Percentiles rank a stretch among this genome's conserved stretches.
These are phyloP conservation scores for Caenorhabditis latens DNA, from an alignment of 1,140 invertebrate species.

Conservation along the genomic window DNA sequence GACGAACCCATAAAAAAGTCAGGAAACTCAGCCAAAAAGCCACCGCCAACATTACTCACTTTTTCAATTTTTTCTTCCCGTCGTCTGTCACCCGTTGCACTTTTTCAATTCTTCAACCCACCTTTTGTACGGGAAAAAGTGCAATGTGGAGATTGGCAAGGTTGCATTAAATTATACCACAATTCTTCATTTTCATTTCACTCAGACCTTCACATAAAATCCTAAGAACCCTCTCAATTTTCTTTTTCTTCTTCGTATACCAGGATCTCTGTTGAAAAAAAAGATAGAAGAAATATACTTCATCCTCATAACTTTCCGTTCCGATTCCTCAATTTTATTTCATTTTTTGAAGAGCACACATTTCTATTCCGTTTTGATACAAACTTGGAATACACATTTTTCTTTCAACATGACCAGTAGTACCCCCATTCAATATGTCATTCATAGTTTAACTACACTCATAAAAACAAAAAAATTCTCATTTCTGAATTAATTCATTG, in stretches of 20 bases:
- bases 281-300: neutral
- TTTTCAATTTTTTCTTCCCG: neutral
- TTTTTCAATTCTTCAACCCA: conserved; percentile 24
- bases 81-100: neutral
- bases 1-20: conserved; percentile 52
- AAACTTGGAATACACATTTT: neutral
- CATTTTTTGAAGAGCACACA: neutral
- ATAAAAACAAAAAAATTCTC: conserved; percentile 17
- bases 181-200: neutral
- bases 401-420: neutral
- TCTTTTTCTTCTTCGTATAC: neutral
- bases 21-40: conserved; percentile 4
- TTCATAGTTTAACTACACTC: conserved; percentile 33
- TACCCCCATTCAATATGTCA: neutral
- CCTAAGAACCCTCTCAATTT: neutral
- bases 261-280: neutral
- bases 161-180: neutral
- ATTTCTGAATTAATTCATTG: conserved; percentile 27
- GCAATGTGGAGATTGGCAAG: neutral
- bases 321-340: neutral
- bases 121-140: neutral
- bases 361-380: neutral
- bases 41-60: conserved; percentile 1
- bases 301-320: neutral
- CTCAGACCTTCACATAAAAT: conserved; percentile 4